phyloP scores from a whole-genome alignment of 2,113 vertebrate species.

The Lepidothrix coronata region DNA sequence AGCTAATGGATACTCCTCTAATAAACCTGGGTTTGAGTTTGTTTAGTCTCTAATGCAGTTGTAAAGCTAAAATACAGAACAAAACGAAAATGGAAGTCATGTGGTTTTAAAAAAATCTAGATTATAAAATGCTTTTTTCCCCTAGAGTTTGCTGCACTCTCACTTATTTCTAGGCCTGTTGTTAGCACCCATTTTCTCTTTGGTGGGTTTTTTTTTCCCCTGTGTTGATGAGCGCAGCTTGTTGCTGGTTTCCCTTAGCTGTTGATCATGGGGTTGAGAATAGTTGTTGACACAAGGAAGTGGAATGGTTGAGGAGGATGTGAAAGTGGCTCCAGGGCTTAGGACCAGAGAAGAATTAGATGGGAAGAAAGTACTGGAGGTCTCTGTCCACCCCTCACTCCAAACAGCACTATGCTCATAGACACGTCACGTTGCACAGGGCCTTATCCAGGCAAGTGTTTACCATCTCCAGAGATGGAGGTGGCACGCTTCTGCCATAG shows the following conservation, averaged over 20 bases:
- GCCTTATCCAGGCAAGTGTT: not conserved
- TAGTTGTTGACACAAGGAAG: not conserved
- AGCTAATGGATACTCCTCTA: conserved; percentile 28
- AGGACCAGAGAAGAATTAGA: not conserved
- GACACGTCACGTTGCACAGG: accelerated
- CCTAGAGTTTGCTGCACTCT: not conserved
- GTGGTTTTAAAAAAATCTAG: not conserved
- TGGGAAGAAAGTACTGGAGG: not conserved
- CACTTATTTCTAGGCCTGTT: not conserved
- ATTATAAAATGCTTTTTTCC: not conserved
- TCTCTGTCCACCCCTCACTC: not conserved
- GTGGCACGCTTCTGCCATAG: not conserved
- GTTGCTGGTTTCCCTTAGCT: not conserved
- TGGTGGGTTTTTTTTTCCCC: not conserved
- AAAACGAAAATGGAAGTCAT: not conserved
- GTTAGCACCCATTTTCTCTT: not conserved
- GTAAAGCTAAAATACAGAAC: not conserved
- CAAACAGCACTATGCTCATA: not conserved
- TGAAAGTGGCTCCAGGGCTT: not conserved
- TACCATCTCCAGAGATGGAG: not conserved
- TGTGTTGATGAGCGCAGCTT: not conserved
- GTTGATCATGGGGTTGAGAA: not conserved
- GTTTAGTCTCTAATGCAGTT: not conserved
- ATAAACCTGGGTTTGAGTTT: conserved; percentile 4
- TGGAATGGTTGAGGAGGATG: not conserved